Conservation (phyloP, 1,140 invertebrate genomes). For the Orchestia grillus region DNA sequence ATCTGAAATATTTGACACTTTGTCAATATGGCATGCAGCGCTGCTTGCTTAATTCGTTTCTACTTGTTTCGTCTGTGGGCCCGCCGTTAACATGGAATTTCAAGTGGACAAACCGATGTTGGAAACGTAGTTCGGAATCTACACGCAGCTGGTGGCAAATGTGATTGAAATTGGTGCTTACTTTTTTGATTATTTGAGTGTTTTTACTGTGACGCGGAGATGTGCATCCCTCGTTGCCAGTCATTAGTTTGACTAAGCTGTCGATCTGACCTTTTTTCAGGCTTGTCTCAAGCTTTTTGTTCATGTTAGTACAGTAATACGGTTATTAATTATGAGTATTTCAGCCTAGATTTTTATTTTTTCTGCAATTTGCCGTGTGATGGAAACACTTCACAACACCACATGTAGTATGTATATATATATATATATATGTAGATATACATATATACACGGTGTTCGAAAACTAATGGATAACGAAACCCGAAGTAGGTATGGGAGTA, state of each 20-base stretch:
- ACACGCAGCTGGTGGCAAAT: neutral
- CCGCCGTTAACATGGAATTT: neutral
- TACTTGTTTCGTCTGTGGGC: neutral
- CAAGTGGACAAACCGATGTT: neutral
- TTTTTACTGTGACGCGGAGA: neutral
- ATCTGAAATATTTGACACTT: neutral
- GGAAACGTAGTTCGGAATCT: neutral
- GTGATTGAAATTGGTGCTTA: neutral
- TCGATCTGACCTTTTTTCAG: too few species aligned
- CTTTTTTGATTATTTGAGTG: neutral
- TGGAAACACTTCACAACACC: too few species aligned
- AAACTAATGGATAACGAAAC: too few species aligned
- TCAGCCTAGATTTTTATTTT: too few species aligned
- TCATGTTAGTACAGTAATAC: too few species aligned
- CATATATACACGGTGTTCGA: too few species aligned
- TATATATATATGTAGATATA: too few species aligned
- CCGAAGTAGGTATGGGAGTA: too few species aligned
- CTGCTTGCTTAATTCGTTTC: neutral
- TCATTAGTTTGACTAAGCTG: neutral
- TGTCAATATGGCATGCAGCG: neutral
- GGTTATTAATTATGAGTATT: too few species aligned
- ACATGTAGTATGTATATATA: too few species aligned
- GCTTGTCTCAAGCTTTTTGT: too few species aligned
- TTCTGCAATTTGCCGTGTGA: too few species aligned
- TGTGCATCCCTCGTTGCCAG: neutral